Evolutionary conservation across 2,888 invertebrate species (phyloP).

Genomic region (Euplexia lucipara): DNA sequence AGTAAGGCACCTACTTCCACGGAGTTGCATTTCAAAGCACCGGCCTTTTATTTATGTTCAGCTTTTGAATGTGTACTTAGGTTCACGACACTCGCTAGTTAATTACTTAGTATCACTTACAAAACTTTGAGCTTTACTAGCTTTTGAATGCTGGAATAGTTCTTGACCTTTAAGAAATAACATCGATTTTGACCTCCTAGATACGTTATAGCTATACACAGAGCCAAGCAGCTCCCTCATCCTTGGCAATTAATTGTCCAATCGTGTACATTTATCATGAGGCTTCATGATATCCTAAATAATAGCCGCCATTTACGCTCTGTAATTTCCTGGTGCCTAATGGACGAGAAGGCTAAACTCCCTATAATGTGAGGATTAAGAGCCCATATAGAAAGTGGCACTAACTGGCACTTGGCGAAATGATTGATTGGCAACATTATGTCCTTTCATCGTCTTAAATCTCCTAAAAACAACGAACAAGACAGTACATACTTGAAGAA

Average conservation of each 20-base stretch:
- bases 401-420: slow-evolving; percentile 2
- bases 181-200: background rate
- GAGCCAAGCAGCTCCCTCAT: slow-evolving; percentile 11
- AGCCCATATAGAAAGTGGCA: slow-evolving; percentile 5
- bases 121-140: background rate
- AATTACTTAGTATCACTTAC: slow-evolving; percentile 8
- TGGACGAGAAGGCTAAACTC: slow-evolving; percentile 50
- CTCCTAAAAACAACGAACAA: background rate
- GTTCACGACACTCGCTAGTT: slow-evolving; percentile 12
- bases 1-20: slow-evolving; percentile 7
- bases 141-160: slow-evolving; percentile 17
- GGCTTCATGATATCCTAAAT: slow-evolving; percentile 63
- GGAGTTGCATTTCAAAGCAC: slow-evolving; percentile 18
- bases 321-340: slow-evolving; percentile 60
- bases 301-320: slow-evolving; percentile 55
- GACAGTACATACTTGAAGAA: background rate
- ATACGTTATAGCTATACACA: slow-evolving; percentile 1
- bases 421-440: slow-evolving; percentile 5
- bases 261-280: slow-evolving; percentile 60
- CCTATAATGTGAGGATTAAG: slow-evolving; percentile 34
- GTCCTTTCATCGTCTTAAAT: slow-evolving; percentile 9
- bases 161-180: slow-evolving; percentile 23
- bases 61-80: slow-evolving; percentile 20
- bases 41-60: slow-evolving; percentile 4
- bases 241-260: slow-evolving; percentile 56